phyloP scores from a whole-genome alignment of 2,797 vertebrate genomes.

The Sebastes hubbsi region DNA sequence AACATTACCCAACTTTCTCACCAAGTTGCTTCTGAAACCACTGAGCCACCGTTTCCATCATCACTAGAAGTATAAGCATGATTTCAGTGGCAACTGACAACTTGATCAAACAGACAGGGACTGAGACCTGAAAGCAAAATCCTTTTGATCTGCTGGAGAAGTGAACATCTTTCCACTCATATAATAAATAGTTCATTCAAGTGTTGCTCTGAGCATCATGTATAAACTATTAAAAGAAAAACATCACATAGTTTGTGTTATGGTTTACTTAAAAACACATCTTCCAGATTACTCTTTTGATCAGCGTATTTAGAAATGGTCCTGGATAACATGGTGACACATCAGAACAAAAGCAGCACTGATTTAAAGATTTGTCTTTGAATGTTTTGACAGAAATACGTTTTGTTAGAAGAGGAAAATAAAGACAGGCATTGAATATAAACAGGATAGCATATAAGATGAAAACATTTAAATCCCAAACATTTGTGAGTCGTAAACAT shows the following conservation, averaged over 20 bases:
- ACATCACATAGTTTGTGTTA: not conserved
- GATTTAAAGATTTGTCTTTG: not conserved
- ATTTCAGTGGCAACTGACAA: constrained; percentile 17
- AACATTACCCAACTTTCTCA: not conserved
- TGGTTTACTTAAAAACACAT: not conserved
- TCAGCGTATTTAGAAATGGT: not conserved
- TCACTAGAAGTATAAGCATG: not conserved
- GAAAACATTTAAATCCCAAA: not conserved
- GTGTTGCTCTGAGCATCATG: not conserved
- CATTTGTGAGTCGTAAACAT: not conserved
- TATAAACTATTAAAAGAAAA: not conserved
- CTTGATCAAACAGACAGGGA: constrained; percentile 12
- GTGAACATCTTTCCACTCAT: constrained; percentile 6
- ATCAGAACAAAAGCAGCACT: not conserved
- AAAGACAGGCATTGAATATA: not conserved
- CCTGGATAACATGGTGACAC: not conserved
- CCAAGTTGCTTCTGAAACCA: not conserved
- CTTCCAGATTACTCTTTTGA: not conserved
- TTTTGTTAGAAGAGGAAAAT: not conserved
- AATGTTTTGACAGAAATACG: not conserved
- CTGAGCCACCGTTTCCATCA: not conserved
- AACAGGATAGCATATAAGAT: not conserved
- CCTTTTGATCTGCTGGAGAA: constrained; percentile 2
- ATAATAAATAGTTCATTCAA: not conserved
- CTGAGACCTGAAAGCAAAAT: constrained; percentile 1